Evolutionary conservation across 2,888 invertebrate genomes (phyloP).

Genomic region (Branchellion lobata): DNA sequence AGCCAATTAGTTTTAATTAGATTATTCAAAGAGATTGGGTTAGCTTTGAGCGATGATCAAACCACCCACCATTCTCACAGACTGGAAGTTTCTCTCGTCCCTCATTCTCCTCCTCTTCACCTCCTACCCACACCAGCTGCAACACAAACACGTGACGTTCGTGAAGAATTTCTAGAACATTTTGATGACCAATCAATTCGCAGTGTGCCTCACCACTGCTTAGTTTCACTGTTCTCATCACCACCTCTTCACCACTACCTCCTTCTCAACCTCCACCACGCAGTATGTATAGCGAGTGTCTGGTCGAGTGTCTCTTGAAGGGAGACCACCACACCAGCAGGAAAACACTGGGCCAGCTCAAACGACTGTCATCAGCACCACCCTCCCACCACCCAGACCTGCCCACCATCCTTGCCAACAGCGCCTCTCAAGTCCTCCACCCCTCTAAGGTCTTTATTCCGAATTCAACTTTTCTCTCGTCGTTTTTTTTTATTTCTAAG

Average conservation of each 20-base stretch:
- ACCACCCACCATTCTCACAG: no score
- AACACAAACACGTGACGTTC: background rate
- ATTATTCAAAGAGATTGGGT: no score
- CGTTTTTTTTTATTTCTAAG: background rate
- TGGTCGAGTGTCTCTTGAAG: slow-evolving; percentile 72
- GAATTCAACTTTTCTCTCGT: background rate
- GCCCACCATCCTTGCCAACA: slow-evolving; percentile 66
- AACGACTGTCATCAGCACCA: slow-evolving; percentile 66
- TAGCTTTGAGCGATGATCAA: no score
- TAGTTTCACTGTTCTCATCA: no score
- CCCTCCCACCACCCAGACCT: slow-evolving; percentile 69
- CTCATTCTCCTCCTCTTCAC: slow-evolving; percentile 8
- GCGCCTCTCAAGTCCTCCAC: slow-evolving; percentile 65
- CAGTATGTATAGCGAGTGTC: slow-evolving; percentile 68
- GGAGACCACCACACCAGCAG: slow-evolving; percentile 69
- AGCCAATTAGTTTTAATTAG: no score
- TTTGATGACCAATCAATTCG: background rate
- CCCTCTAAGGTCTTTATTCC: slow-evolving; percentile 28
- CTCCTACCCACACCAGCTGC: background rate
- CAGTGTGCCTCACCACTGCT: no score
- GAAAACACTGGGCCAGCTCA: slow-evolving; percentile 69
- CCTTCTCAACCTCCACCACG: no score
- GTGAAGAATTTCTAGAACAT: background rate
- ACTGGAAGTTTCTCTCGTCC: background rate
- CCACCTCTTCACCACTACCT: no score